These are phyloP conservation scores for Cephalopholis sonnerati DNA, from an alignment of 2,113 vertebrate genomes.

Conservation along the genomic window DNA sequence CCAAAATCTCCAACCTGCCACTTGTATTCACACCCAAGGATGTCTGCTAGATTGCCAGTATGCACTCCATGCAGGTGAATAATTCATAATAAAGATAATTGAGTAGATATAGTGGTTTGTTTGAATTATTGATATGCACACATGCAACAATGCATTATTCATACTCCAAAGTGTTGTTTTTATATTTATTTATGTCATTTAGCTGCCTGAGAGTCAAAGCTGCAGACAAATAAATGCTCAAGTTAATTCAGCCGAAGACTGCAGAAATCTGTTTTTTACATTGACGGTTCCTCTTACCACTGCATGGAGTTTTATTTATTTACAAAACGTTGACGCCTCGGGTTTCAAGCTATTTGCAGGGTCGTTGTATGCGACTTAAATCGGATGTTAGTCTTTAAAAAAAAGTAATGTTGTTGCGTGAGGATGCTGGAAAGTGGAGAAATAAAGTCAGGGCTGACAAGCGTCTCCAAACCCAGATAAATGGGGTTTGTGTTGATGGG, in stretches of 20 bases:
- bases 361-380: slow-evolving; percentile 2
- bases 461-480: not conserved
- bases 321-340: slow-evolving; percentile 15
- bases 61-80: slow-evolving; percentile 87
- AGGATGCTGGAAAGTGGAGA: not conserved
- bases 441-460: not conserved
- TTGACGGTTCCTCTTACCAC: not conserved
- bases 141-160: slow-evolving; percentile 94
- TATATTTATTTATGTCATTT: slow-evolving; percentile 86
- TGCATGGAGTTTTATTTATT: slow-evolving; percentile 7
- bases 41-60: slow-evolving; percentile 58
- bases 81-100: slow-evolving; percentile 95
- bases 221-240: slow-evolving; percentile 40
- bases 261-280: slow-evolving; percentile 1
- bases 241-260: slow-evolving; percentile 32
- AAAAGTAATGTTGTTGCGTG: not conserved
- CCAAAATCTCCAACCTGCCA: slow-evolving; percentile 55
- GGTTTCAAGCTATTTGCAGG: not conserved
- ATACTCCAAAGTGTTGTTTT: slow-evolving; percentile 87
- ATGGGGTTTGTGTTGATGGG: not conserved
- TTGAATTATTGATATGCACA: slow-evolving; percentile 96
- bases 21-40: slow-evolving; percentile 70
- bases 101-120: slow-evolving; percentile 93
- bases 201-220: slow-evolving; percentile 60
- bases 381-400: not conserved